Evolutionary conservation across 2,888 invertebrate species (phyloP).

Genomic region (Aquatica leii): DNA sequence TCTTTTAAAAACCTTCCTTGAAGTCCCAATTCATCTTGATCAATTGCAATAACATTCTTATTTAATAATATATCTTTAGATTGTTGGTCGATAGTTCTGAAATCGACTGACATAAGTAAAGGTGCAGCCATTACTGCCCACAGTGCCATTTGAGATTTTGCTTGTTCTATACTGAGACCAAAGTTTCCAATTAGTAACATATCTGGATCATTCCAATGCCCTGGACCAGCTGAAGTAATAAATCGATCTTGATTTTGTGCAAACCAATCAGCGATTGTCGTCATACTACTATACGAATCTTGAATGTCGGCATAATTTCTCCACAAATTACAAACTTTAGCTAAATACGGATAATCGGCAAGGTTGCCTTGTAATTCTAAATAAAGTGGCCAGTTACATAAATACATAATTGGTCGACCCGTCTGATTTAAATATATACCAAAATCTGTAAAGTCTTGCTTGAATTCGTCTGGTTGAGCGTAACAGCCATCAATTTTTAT

Average conservation of each 20-base stretch:
- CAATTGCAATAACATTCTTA: constrained; percentile 66
- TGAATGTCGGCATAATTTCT: constrained; percentile 70
- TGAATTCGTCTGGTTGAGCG: constrained; percentile 50
- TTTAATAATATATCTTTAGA: constrained; percentile 68
- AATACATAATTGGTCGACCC: constrained; percentile 76
- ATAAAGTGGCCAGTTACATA: constrained; percentile 84
- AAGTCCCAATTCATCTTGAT: constrained; percentile 70
- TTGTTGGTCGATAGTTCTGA: constrained; percentile 64
- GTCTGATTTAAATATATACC: constrained; percentile 71
- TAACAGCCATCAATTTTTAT: constrained; percentile 81
- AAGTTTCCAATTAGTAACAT: constrained; percentile 69
- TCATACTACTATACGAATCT: constrained; percentile 68
- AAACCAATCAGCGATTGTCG: constrained; percentile 67
- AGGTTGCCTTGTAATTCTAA: constrained; percentile 64
- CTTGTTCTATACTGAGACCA: constrained; percentile 69
- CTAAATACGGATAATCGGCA: constrained; percentile 66
- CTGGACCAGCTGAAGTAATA: constrained; percentile 67
- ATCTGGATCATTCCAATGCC: constrained; percentile 75
- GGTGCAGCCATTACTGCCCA: constrained; percentile 75
- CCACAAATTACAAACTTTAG: constrained; percentile 69
- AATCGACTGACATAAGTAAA: constrained; percentile 71
- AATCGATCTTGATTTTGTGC: constrained; percentile 67
- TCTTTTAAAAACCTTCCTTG: constrained; percentile 59
- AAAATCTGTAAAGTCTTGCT: constrained; percentile 69
- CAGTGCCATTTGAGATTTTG: constrained; percentile 72